Base-by-base conservation (phyloP, 2,888 invertebrate genomes). In the Clistopyga incitator region DNA sequence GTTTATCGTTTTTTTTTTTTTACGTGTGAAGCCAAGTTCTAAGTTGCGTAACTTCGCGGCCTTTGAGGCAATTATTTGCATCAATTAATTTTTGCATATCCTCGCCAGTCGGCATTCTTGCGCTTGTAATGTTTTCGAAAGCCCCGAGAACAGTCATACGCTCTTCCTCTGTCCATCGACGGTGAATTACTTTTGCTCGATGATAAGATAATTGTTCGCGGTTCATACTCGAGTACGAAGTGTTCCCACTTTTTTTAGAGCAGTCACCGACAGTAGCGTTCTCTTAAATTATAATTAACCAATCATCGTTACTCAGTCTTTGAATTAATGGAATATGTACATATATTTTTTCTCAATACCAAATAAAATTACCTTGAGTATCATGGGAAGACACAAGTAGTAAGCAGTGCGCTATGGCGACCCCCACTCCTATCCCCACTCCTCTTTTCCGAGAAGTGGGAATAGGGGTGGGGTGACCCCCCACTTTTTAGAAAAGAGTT, bases 21-120 rank as follows among this genome's bases (percentile, higher is more conserved):
- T 76, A 65, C 15, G 65, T 52, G 25, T 76, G 65, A 11, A 76
- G 54, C 75, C 75, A 76, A 23, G 75, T 38, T 4, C 75, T 38
- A 13, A 65, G 38, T 23, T 76, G 75, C 10, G 75, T 54, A 8
- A 76, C 65, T 15, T 50, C 65, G 54, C 65, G 64, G 42, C 65
- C 61, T 61, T 65, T 65, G 38, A 76, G 50, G 10, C 75, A 76
- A 6, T 65, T 18, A 11, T 76, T 65, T 20, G 64, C 65, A 52
- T 34, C 34, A 20, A 76, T 76, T 20, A 76, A 34, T n/a, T 65
- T 52, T 1, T 65, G 75, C 23, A 76, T 76, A 25, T 76, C 75
- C 2, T 47, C 52, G 11, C 75, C 75, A 47, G 75, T 42, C 4
- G 75, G 75, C 64, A 76, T 76, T 65, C 65, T 65, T 64, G 42